A percentile compares a stretch with the other conserved stretches of the same genome.
Evolutionary conservation across 2,797 vertebrate species (phyloP).

Genomic region (Hydrocynus forskahlii): DNA sequence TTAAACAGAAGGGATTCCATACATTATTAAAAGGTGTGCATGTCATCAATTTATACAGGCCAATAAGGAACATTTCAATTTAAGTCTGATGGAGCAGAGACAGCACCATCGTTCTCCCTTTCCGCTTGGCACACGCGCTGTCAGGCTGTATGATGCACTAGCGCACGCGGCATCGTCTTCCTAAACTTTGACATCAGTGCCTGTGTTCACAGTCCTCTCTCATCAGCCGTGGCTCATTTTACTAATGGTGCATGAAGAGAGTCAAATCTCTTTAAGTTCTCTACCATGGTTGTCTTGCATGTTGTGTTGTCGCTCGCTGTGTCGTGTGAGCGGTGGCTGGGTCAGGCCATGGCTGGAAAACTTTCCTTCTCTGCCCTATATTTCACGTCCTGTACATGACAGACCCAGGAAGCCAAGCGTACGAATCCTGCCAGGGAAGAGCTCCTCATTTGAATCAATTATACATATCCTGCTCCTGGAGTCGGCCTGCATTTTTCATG

Average conservation of each 20-base stretch:
- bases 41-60: slow-evolving; percentile 74
- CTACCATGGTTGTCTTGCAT: slow-evolving; percentile 14
- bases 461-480: slow-evolving; percentile 80
- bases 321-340: slow-evolving; percentile 30
- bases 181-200: slow-evolving; percentile 36
- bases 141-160: slow-evolving; percentile 27
- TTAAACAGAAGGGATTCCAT: slow-evolving; percentile 63
- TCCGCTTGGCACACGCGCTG: slow-evolving; percentile 38
- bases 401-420: slow-evolving; percentile 67
- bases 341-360: slow-evolving; percentile 68
- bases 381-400: slow-evolving; percentile 44
- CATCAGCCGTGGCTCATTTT: slow-evolving; percentile 36
- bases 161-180: slow-evolving; percentile 28
- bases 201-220: slow-evolving; percentile 38
- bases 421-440: slow-evolving; percentile 66
- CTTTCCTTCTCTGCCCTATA: slow-evolving; percentile 55
- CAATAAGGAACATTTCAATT: slow-evolving; percentile 69
- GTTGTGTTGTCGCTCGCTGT: slow-evolving; percentile 35
- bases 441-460: slow-evolving; percentile 85
- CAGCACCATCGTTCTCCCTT: slow-evolving; percentile 33
- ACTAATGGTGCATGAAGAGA: slow-evolving; percentile 39
- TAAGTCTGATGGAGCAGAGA: slow-evolving; percentile 63
- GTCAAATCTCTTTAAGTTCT: slow-evolving; percentile 38
- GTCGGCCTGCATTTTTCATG: slow-evolving; percentile 80
- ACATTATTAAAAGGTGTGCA: slow-evolving; percentile 71